Conservation (phyloP, 2,888 invertebrate genomes). For the Hecatera dysodea region DNA sequence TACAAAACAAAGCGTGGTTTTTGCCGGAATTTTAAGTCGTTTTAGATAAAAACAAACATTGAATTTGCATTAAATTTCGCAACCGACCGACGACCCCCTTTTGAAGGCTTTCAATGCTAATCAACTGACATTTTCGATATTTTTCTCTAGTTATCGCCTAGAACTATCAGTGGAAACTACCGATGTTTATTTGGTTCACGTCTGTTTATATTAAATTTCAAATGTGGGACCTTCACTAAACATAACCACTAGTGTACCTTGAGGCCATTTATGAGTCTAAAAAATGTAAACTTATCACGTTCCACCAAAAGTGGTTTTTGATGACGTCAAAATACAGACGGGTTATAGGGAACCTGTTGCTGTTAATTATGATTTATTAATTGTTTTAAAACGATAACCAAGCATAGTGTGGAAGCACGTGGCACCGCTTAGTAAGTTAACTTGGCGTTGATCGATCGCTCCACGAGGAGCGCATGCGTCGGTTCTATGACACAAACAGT, state of each 20-base stretch:
- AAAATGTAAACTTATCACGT: constrained; percentile 22
- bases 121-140: constrained; percentile 19
- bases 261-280: constrained; percentile 34
- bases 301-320: constrained; percentile 5
- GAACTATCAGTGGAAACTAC: constrained; percentile 55
- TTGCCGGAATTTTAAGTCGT: neutral
- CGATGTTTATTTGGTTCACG: constrained; percentile 66
- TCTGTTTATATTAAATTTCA: constrained; percentile 41
- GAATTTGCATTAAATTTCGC: constrained; percentile 32
- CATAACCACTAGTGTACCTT: constrained; percentile 28
- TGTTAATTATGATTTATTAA: constrained; percentile 24
- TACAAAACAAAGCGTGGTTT: neutral
- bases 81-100: constrained; percentile 18
- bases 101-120: constrained; percentile 15
- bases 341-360: constrained; percentile 13
- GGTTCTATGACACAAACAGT: neutral
- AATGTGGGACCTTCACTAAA: constrained; percentile 38
- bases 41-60: constrained; percentile 6
- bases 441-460: constrained; percentile 22
- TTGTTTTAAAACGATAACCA: constrained; percentile 21
- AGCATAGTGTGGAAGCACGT: constrained; percentile 8
- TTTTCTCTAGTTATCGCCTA: constrained; percentile 11
- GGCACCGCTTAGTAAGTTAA: neutral
- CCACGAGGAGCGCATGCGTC: neutral
- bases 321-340: constrained; percentile 13